Base-by-base conservation (phyloP, 2,113 vertebrate genomes). In the Abramis brama region DNA sequence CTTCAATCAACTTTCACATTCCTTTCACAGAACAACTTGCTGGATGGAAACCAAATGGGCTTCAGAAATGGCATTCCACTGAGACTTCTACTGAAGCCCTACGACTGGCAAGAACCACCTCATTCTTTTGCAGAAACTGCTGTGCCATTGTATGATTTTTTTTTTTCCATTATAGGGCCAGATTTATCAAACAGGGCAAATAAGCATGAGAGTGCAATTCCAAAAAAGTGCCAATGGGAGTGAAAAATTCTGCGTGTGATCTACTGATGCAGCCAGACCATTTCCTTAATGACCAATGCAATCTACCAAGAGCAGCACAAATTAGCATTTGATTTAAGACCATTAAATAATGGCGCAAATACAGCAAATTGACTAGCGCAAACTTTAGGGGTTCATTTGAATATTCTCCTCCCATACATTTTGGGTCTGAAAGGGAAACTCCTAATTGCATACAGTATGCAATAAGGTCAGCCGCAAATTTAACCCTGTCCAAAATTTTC, bases 1-100 rank as follows among this genome's bases (percentile, higher is more conserved):
- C 71, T 75, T 75, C 71, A 75, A 75, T 75, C 71, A 45, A 75
- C 71, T 47, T 74, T 25, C 71, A 74, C 43, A 74, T 74, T 74
- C 43, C 39, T 74, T 75, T 75, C 71, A 75, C 71, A 47, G 12
- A 75, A 75, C n/a, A 50, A 75, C 71, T 47, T 47, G 11, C 71
- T 75, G 71, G 71, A 75, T 50, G 17, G 39, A n/a, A 50, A 75
- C 71, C 71, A 75, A 75, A 25, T 47, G 43, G 43, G 23, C 43
- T 75, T 50, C 43, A 75, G 71, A 75, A 75, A 43, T 75, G 71
- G 23, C n/a, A 75, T 47, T 75, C 71, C 71, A 47, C 43, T 50
- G 71, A 75, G 43, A 75, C 43, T 75, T 43, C 71, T 75, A 17
- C 71, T 27, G 71, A 75, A 75, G 43, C 71, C 43, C 43, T 75